These are phyloP conservation scores for Vipera ursinii DNA, from an alignment of 2,797 vertebrate species.

Conservation along the genomic window DNA sequence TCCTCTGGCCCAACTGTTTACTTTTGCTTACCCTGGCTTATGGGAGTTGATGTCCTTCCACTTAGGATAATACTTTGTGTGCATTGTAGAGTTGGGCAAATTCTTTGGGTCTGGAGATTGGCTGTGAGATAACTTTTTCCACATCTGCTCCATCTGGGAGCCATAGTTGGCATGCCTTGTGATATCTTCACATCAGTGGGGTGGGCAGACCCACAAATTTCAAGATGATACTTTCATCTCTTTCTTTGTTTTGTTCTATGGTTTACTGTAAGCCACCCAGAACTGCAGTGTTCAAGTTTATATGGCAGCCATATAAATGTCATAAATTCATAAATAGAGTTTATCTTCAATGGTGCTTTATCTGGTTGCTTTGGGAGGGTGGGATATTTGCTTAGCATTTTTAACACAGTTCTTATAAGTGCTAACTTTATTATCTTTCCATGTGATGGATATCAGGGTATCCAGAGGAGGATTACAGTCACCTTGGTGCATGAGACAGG, in stretches of 20 bases:
- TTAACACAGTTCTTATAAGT: conserved; percentile 16
- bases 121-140: neutral
- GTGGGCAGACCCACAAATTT: neutral
- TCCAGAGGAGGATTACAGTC: conserved; percentile 91
- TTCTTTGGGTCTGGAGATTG: neutral
- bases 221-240: neutral
- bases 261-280: neutral
- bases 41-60: neutral
- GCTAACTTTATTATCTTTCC: neutral
- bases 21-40: neutral
- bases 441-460: conserved; percentile 76
- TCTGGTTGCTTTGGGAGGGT: neutral
- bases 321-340: neutral
- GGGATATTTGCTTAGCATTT: neutral
- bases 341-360: neutral
- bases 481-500: conserved; percentile 93
- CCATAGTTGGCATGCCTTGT: neutral
- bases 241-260: neutral
- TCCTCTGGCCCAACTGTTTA: neutral
- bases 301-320: neutral
- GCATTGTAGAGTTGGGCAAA: neutral
- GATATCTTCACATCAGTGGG: neutral
- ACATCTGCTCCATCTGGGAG: neutral
- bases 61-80: neutral
- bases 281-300: neutral